Conservation (phyloP, 2,113 vertebrate genomes). For the Nesoenas mayeri region DNA sequence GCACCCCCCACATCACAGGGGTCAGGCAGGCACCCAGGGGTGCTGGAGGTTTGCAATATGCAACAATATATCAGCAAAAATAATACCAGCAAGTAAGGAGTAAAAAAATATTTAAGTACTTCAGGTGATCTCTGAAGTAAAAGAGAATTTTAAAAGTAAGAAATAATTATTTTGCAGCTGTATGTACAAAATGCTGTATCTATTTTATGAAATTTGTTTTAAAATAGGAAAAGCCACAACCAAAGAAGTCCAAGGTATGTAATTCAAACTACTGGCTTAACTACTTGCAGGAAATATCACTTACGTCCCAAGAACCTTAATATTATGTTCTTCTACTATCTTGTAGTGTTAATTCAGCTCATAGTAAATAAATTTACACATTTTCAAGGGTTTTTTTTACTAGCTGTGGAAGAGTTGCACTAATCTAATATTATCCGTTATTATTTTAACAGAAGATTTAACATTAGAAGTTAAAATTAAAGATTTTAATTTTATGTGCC, state of each 20-base stretch:
- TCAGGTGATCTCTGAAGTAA: neutral
- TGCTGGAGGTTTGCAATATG: neutral
- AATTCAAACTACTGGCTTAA: neutral
- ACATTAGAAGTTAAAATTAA: neutral
- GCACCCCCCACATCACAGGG: neutral
- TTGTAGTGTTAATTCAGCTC: neutral
- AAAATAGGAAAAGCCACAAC: neutral
- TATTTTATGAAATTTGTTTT: neutral
- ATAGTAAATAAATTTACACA: neutral
- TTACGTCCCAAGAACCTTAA: neutral
- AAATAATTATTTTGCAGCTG: neutral
- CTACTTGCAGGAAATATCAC: neutral
- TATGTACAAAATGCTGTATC: neutral
- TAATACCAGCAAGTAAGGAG: neutral
- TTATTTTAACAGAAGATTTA: neutral
- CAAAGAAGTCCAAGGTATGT: neutral
- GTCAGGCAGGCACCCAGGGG: too few species aligned
- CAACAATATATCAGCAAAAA: neutral
- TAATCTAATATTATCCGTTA: neutral
- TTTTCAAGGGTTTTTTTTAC: neutral
- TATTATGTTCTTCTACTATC: neutral
- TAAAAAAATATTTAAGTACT: neutral
- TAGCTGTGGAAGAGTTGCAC: neutral
- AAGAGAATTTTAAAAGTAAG: neutral
- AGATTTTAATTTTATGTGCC: neutral